phyloP scores from a whole-genome alignment of 2,113 vertebrate genomes.

The Chinchilla lanigera region DNA sequence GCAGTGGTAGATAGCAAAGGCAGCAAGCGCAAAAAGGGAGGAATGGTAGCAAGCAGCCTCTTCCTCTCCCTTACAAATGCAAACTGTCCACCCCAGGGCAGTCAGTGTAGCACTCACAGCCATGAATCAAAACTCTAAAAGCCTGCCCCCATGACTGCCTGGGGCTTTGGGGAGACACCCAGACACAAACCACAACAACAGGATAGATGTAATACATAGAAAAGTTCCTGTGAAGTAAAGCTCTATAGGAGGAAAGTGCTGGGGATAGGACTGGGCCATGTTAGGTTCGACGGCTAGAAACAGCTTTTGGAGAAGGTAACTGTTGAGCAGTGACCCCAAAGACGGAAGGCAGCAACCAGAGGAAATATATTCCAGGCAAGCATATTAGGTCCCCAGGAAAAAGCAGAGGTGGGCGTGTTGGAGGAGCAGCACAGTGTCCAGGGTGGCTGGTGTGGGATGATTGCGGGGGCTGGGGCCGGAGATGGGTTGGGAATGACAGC shows the following conservation, averaged over 20 bases:
- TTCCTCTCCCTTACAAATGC: no score
- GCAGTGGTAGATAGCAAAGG: no score
- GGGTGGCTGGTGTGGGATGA: neutral
- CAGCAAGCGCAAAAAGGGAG: no score
- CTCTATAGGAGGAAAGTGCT: neutral
- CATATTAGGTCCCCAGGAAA: neutral
- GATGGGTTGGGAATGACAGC: neutral
- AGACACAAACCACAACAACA: no score
- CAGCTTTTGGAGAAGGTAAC: neutral
- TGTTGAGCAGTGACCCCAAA: neutral
- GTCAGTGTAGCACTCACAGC: no score
- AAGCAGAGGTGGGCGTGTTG: neutral
- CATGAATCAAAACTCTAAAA: no score
- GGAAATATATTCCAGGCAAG: neutral
- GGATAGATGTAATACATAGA: neutral
- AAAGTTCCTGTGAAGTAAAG: neutral
- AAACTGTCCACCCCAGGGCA: no score
- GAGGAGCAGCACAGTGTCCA: neutral
- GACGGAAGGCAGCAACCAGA: neutral
- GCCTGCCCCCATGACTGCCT: no score
- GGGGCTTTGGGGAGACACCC: no score
- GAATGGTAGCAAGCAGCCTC: no score
- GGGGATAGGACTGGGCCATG: no score
- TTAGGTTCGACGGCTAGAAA: neutral
- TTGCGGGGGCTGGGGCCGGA: neutral